These are phyloP conservation scores for Epiblema foenella DNA, from an alignment of 2,888 invertebrate genomes.

Conservation along the genomic window DNA sequence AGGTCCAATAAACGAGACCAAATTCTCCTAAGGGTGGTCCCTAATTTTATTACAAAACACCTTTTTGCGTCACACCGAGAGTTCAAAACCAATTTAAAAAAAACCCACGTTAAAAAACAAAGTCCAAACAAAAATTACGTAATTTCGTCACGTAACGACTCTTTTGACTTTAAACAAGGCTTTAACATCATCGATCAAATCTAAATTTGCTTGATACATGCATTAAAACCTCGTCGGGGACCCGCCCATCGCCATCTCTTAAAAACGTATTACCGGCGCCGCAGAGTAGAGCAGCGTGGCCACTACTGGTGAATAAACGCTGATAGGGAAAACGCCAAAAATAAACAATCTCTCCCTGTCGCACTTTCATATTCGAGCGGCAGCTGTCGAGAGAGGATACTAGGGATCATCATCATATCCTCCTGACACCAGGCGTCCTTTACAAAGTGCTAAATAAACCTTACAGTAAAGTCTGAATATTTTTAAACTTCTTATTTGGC, in stretches of 20 bases:
- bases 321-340: too few relatives aligned
- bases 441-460: too few relatives aligned
- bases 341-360: too few relatives aligned
- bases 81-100: conserved; percentile 6
- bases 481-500: too few relatives aligned
- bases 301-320: conserved; percentile 16
- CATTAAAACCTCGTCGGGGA: conserved; percentile 63
- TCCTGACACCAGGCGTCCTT: too few relatives aligned
- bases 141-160: conserved; percentile 42
- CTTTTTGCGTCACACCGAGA: neutral
- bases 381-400: too few relatives aligned
- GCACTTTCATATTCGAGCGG: too few relatives aligned
- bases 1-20: too few relatives aligned
- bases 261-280: conserved; percentile 62
- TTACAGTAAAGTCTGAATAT: too few relatives aligned
- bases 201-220: conserved; percentile 58
- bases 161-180: conserved; percentile 44
- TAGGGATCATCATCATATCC: too few relatives aligned
- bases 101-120: conserved; percentile 33
- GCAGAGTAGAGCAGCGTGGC: conserved; percentile 10
- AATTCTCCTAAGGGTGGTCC: too few relatives aligned
- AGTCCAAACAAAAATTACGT: conserved; percentile 39
- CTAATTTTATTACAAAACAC: neutral
- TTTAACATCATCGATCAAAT: conserved; percentile 57
- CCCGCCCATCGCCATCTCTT: conserved; percentile 53